Base-by-base conservation (phyloP, 2,113 vertebrate species). In the Hippocampus abdominalis region DNA sequence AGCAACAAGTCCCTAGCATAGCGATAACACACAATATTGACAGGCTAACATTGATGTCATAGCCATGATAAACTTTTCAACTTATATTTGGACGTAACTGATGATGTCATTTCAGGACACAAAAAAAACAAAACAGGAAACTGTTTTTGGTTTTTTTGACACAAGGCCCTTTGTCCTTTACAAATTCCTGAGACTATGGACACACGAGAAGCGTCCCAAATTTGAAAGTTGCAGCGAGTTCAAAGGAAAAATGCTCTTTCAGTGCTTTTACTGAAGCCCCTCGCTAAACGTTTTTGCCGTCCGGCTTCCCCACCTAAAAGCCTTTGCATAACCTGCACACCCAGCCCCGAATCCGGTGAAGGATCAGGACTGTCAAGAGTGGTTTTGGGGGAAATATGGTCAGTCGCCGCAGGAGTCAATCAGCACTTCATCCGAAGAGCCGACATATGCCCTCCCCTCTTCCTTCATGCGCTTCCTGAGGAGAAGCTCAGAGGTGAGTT, bases 401-500 rank as follows among this genome's bases (percentile, higher is more conserved):
- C 72, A 61, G 83, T 76, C 70, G 78, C 78, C 74, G 76, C 42
- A 40, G 63, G 76, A 64, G 77, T 85, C 83, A 81, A 79, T 89
- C 89, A 84, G 69, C 84, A 79, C 87, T 82, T 87, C 74, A 82
- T 86, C 79, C 81, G 25, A 69, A 71, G 66, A 70, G 76, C 76
- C 16, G 66, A 46, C 42, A 18, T 36, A 36, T 57, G 53, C 23
- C n/a, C 64, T 51, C 72, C 65, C 74, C 32, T 36, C 6, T 78
- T 71, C 75, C 78, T 69, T 83, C 64, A 74, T 15, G 54, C 23
- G 75, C 72, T 90, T 91, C 88, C 87, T 88, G 83, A 87, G 86
- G 80, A 88, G 84, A 84, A 66, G 62, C 77, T 71, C 29, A 62
- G 54, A 63, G 76, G 75, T 64, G 69, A 69, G 74, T 66, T 25